Base-by-base conservation (phyloP, 2,797 vertebrate genomes). In the Halcyon chelicuti region DNA sequence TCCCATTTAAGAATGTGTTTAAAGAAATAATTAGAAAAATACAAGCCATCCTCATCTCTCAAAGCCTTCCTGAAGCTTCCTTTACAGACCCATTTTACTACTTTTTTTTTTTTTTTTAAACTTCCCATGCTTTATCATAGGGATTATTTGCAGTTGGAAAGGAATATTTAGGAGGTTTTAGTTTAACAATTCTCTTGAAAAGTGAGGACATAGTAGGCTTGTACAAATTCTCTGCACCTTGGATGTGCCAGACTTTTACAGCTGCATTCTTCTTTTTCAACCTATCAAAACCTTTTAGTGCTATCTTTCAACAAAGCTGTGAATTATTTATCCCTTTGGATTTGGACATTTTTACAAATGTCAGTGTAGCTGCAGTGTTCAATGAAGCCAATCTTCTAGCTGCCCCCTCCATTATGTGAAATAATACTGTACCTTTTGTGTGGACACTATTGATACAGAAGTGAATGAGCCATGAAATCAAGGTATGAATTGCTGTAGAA, bases 241-340 rank as follows among this genome's bases (percentile, higher is more conserved):
- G 31, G 22, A 66, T 10, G 1, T 77, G 33, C 29, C 55, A 81
- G 51, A 93, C 16, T 81, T 92, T 78, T 84, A 87, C 80, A 86
- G 66, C 47, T 86, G 60, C 42, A 21, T 51, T 74, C 88, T 94
- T 96, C 77, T 93, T 85, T 95, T 95, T 92, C 94, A 95, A 39
- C 47, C 71, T 23, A 12, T 93, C 88, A 95, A 86, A 95, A 51
- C 10, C 57, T 22, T 94, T 79, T 54, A 85, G 42, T 83, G 63
- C 42, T 86, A 77, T 92, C 57, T 92, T 95, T 97, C 91, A 95
- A 68, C 25, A 83, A 90, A 95, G 67, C 65, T 94, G 85, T 95
- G 93, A 97, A 96, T 97, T 97, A 97, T 97, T 97, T 97, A 93
- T 96, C 86, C 77, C 61, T 61, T 72, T 82, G 77, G 73, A 87